Base-by-base conservation (phyloP, 2,797 vertebrate species). In the Lerista edwardsae region DNA sequence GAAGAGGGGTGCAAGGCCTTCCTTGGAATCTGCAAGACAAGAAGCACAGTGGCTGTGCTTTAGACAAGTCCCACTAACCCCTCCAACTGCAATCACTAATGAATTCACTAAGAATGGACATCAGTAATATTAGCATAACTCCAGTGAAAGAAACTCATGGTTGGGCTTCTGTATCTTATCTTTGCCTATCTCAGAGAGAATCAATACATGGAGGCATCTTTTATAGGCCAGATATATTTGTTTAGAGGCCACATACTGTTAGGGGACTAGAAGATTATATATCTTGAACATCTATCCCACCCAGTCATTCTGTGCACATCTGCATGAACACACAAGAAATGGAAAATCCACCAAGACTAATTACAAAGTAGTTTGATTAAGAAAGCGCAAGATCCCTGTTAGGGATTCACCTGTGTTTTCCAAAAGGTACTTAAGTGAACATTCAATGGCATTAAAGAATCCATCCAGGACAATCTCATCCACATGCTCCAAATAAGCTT, bases 391-490 rank as follows among this genome's bases (percentile, higher is more conserved):
- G 25, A 36, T 55, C 39, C 27, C 39, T 44, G 69, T 3, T 10
- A 72, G 27, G 36, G 4, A 4, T 2, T 83, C 94, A 99, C 98
- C 98, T 72, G 97, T 99, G 92, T 98, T 99, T 84, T 99, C 97
- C 90, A 98, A 93, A 57, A 99, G 97, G 90, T 98, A 97, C 86
- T 95, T 97, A 84, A 99, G 97, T 0, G 98, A 99, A 90, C 97
- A 95, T 87, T 98, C 97, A 0, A 97, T 95, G 82, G 97, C 96
- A 88, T 90, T 96, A 92, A 97, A 98, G 93, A 99, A 98, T 5
- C 98, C 98, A 31, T 98, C 96, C 17, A 98, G 94, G 77, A 99
- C 90, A 96, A 98, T 97, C 90, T 97, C 96, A 85, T 99, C 98
- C 27, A 99, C 82, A 25, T 97, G 97, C 69, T 97, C 97, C 88